Evolutionary conservation across 2,888 invertebrate genomes (phyloP).

Genomic region (Heterodera filipjevi): DNA sequence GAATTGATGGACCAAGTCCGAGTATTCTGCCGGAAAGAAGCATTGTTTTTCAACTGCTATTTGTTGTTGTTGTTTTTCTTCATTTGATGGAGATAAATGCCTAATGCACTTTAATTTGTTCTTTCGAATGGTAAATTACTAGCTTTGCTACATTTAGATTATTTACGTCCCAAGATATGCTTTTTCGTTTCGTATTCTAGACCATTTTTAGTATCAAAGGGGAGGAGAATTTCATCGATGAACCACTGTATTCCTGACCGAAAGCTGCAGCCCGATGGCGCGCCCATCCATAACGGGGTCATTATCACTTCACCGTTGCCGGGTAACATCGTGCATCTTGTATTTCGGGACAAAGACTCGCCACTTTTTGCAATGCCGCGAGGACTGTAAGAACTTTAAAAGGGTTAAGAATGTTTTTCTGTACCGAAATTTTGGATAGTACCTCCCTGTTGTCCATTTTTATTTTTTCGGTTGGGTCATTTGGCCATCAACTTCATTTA

Average conservation of each 20-base stretch:
- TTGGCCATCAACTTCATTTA: neutral
- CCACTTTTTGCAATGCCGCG: constrained; percentile 29
- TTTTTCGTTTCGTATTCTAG: too few relatives aligned
- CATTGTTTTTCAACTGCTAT: too few relatives aligned
- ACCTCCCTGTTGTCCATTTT: too few relatives aligned
- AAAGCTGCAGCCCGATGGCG: constrained; percentile 18
- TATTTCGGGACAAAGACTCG: constrained; percentile 27
- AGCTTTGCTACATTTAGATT: too few relatives aligned
- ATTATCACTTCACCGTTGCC: constrained; percentile 29
- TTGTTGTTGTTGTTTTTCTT: too few relatives aligned
- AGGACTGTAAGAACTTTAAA: neutral
- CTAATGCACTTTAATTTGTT: too few relatives aligned
- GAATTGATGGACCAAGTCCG: neutral
- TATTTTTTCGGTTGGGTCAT: neutral
- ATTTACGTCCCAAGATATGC: too few relatives aligned
- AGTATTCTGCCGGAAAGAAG: too few relatives aligned
- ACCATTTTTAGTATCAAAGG: too few relatives aligned
- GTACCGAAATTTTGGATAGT: too few relatives aligned
- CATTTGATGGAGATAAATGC: too few relatives aligned
- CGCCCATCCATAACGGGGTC: constrained; percentile 23
- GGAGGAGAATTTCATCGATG: neutral
- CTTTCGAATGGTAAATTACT: too few relatives aligned
- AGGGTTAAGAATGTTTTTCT: neutral
- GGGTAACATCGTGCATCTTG: constrained; percentile 27
- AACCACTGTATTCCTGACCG: constrained; percentile 34